A percentile compares a stretch with the other conserved stretches of the same genome.
Evolutionary conservation across 2,113 vertebrate genomes (phyloP).

Genomic region (Egretta garzetta): DNA sequence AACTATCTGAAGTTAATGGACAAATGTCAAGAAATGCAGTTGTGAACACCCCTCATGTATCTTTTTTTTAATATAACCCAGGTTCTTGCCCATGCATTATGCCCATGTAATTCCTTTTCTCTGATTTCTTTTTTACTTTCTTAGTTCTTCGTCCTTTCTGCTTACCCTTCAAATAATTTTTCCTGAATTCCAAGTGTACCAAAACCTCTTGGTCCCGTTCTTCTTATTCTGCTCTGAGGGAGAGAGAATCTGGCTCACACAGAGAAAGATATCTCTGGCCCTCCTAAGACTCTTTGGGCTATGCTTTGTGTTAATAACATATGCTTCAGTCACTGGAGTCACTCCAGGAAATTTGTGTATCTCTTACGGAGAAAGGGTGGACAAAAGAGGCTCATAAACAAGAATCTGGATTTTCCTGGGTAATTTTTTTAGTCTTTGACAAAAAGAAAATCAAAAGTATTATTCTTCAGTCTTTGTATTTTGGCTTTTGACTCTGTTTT

Average conservation of each 20-base stretch:
- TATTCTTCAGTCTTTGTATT: background rate
- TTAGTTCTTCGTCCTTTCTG: background rate
- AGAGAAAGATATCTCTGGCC: background rate
- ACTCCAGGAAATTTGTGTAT: background rate
- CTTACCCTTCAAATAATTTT: background rate
- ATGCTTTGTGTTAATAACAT: background rate
- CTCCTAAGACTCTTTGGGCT: background rate
- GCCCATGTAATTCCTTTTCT: background rate
- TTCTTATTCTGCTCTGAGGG: background rate
- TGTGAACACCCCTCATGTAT: background rate
- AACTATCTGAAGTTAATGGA: background rate
- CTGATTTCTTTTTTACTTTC: background rate
- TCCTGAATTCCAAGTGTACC: background rate
- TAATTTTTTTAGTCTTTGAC: background rate
- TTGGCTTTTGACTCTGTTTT: background rate
- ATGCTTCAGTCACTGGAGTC: background rate
- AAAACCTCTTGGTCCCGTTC: background rate
- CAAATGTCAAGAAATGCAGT: background rate
- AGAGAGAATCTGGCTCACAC: background rate
- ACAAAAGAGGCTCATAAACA: background rate
- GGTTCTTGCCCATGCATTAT: background rate
- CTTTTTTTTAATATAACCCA: background rate
- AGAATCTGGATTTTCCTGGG: background rate
- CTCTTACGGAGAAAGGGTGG: background rate
- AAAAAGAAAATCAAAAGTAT: background rate